Base-by-base conservation (phyloP, 1,140 invertebrate species). In the Chelonus insularis region DNA sequence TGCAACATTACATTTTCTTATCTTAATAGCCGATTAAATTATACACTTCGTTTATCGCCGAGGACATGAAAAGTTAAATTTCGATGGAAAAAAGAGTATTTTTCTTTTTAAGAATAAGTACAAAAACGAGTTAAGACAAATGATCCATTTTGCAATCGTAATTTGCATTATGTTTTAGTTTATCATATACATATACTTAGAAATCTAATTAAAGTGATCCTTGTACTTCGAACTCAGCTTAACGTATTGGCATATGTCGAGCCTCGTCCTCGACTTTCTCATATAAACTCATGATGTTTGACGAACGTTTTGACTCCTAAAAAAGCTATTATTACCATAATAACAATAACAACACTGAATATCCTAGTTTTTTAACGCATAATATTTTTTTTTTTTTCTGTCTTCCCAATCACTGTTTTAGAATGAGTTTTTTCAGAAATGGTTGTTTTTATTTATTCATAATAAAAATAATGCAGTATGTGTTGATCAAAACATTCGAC, bases 191-290 rank as follows among this genome's bases (percentile, higher is more conserved):
- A 55, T 21, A 23, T 37, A 12, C 41, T 59, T 55, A 54, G 20
- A 66, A 52, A 65, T 54, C 61, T 72, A 73, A 75, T 76, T 75
- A 73, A 75, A 64, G 62, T 68, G 54, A 73, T 73, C 72, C 72
- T 75, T 77, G 75, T 74, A 77, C 73, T 77, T 70, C 73, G 72
- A 74, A 72, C 75, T 71, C 63, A 64, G 63, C 55, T 62, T 65
- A 65, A 60, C 60, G 69, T 39, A 54, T 60, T 45, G 48, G 16
- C 48, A 51, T 23, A 51, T 50, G 21, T 43, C 50, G 52, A 34
- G 29, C 23, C 43, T 36, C 34, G 57, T 45, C 41, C 41, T 57
- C 41, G 45, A 41, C 57, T 60, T 60, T 60, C 57, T 51, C 57
- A 39, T 41, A 20, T 41, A 60, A 60, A 60, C 45, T 57, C 6